A percentile compares a stretch with the other conserved stretches of the same genome.
These are phyloP conservation scores for Lates calcarifer DNA, from an alignment of 2,113 vertebrate genomes.

Conservation along the genomic window DNA sequence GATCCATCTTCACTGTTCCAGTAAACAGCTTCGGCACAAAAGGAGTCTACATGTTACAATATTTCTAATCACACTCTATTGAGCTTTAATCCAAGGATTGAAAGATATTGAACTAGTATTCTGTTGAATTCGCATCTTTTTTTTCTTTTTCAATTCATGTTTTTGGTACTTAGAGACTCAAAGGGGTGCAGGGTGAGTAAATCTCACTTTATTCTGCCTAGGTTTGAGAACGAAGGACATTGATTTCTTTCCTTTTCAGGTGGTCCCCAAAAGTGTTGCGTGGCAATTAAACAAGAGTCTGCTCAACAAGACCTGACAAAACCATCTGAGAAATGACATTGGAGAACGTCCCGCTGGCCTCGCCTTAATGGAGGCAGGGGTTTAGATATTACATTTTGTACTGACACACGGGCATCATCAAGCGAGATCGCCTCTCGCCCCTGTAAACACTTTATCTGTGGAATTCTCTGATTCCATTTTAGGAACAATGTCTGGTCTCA, in stretches of 20 bases:
- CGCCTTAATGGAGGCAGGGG: conserved; percentile 54
- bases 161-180: conserved; percentile 29
- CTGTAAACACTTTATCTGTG: conserved; percentile 71
- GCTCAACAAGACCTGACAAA: conserved; percentile 71
- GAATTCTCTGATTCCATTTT: conserved; percentile 67
- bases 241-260: conserved; percentile 69
- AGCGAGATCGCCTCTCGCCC: conserved; percentile 57
- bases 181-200: conserved; percentile 29
- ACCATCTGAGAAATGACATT: conserved; percentile 69
- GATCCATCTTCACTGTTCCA: background rate
- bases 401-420: conserved; percentile 64
- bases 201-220: conserved; percentile 39
- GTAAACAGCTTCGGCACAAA: background rate
- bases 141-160: conserved; percentile 15
- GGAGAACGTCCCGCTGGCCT: conserved; percentile 58
- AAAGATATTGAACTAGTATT: background rate
- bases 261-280: conserved; percentile 65
- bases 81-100: conserved; percentile 12
- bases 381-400: conserved; percentile 74
- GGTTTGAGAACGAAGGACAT: conserved; percentile 35
- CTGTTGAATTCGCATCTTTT: background rate
- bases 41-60: conserved; percentile 9
- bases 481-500: conserved; percentile 65
- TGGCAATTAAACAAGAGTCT: conserved; percentile 63
- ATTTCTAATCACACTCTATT: conserved; percentile 21